phyloP scores from a whole-genome alignment of 2,797 vertebrate species.

The Molothrus ater region DNA sequence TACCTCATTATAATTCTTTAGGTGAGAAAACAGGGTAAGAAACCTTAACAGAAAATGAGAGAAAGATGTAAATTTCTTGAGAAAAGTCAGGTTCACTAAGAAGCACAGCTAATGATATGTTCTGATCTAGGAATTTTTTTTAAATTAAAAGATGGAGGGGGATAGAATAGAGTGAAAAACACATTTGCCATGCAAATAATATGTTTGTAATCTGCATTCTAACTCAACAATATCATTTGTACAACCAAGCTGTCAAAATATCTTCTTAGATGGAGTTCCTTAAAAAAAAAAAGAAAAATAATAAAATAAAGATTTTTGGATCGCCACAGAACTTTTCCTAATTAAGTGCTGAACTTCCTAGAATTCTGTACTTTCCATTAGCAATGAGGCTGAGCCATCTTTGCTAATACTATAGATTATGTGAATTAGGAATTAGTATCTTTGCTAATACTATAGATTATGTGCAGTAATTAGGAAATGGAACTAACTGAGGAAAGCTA shows the following conservation, averaged over 20 bases:
- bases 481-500: background rate
- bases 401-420: background rate
- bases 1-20: conserved; percentile 99
- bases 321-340: conserved; percentile 13
- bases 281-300: conserved; percentile 13
- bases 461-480: background rate
- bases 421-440: too few relatives aligned
- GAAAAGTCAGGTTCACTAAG: conserved; percentile 85
- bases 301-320: conserved; percentile 25
- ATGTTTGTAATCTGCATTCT: conserved; percentile 59
- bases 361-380: background rate
- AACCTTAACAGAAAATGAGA: conserved; percentile 89
- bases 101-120: conserved; percentile 81
- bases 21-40: conserved; percentile 87
- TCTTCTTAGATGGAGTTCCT: background rate
- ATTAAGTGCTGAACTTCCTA: background rate
- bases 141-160: conserved; percentile 70
- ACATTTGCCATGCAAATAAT: conserved; percentile 69
- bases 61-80: conserved; percentile 95
- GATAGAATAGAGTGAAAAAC: conserved; percentile 66
- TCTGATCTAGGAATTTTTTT: conserved; percentile 86
- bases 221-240: conserved; percentile 24
- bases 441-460: background rate
- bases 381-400: background rate
- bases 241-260: conserved; percentile 49